These are phyloP conservation scores for Netelia fuscicornis DNA, from an alignment of 2,888 invertebrate species.

Conservation along the genomic window DNA sequence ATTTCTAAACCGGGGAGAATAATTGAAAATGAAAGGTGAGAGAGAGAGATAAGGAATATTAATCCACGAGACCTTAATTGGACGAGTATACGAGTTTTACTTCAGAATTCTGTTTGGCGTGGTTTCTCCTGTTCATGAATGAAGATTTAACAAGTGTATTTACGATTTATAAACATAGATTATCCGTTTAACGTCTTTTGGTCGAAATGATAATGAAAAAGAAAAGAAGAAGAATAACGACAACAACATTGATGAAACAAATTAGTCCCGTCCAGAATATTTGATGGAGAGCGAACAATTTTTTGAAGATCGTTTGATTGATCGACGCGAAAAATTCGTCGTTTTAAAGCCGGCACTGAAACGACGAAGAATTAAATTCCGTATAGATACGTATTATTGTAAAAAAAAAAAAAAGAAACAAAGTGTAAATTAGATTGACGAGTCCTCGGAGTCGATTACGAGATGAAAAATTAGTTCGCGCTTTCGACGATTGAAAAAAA, in stretches of 20 bases:
- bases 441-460: conserved; percentile 36
- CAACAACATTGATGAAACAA: conserved; percentile 1
- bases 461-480: background rate
- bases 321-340: conserved; percentile 18
- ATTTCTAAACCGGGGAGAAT: conserved; percentile 42
- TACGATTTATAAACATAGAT: background rate
- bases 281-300: conserved; percentile 34
- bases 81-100: conserved; percentile 31
- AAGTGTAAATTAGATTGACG: conserved; percentile 63
- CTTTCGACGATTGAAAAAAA: conserved; percentile 25
- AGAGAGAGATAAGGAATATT: background rate
- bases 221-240: conserved; percentile 1
- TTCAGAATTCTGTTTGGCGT: background rate
- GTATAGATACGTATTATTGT: conserved; percentile 45
- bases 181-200: conserved; percentile 41
- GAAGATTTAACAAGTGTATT: background rate
- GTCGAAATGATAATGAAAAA: conserved; percentile 36
- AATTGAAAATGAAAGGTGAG: conserved; percentile 8
- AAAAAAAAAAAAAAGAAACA: conserved; percentile 26
- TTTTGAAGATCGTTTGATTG: conserved; percentile 34
- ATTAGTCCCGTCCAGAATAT: conserved; percentile 62
- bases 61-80: conserved; percentile 16
- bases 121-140: background rate
- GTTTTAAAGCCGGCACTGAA: conserved; percentile 38
- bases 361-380: conserved; percentile 37